Evolutionary conservation across 2,113 vertebrate species (phyloP), one percentile per base, ranked within the genome.

Genomic region (Poicephalus gulielmi): DNA sequence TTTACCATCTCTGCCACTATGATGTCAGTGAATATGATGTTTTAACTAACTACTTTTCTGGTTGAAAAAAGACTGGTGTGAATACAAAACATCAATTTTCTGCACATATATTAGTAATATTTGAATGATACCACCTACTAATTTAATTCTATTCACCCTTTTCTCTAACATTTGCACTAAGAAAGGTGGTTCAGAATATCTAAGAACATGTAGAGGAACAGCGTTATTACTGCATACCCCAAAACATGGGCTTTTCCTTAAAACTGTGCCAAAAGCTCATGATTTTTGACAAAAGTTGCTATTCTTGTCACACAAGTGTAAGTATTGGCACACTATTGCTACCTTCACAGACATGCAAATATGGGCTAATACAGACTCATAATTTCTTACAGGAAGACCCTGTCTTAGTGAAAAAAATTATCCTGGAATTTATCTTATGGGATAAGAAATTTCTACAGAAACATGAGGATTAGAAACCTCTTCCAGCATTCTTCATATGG

Each of bases 401-500:
- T 20, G 13, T 43, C 33, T 37, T 41, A 7, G 20, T 33, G 17
- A 41, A 69, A 60, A 64, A 55, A 20, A 5, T 1, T 1, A 70
- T 10, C 1, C 20, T 82, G 20, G 17, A 76, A 7, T 68, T 68
- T 71, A 25, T 67, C 27, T 67, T 68, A 10, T 4, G 24, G 7
- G 7, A 30, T 35, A 66, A 73, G 33, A 74, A 60, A 66, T 50
- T 55, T 68, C 17, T 3, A 2, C 14, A 30, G 37, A 50, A 68
- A 55, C 4, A 7, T 16, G 8, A 73, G 13, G 4, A 47, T 55
- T 79, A 55, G 6, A 73, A 60, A 33, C 22, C 13, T 60, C 10
- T 75, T 37, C 13, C 23, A 71, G 11, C 1, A 3, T 1, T 52
- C 13, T 24, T 57, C 15, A 8, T 8, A 33, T 1, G 6, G 6